Percentiles rank a stretch among this genome's conserved stretches.
Conservation (phyloP, 2,113 vertebrate genomes). For the Aspidoscelis tigris region DNA sequence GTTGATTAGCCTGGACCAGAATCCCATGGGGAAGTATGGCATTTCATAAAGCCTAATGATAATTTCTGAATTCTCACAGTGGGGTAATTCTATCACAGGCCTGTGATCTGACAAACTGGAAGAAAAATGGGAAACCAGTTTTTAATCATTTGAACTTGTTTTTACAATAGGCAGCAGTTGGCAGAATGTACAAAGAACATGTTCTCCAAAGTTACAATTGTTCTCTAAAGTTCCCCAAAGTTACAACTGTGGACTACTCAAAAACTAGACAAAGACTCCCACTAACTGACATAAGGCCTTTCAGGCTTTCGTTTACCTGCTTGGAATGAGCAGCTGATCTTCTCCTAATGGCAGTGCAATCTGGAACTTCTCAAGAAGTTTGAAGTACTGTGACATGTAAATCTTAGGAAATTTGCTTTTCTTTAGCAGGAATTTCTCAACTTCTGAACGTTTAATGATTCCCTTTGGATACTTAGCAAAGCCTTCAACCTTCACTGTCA, state of each 20-base stretch:
- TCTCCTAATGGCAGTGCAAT: conserved; percentile 91
- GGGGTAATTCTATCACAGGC: conserved; percentile 92
- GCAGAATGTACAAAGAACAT: not conserved
- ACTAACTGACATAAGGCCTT: not conserved
- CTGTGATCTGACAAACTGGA: conserved; percentile 88
- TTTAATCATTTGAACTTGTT: not conserved
- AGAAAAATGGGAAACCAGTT: conserved; percentile 38
- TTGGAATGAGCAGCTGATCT: conserved; percentile 90
- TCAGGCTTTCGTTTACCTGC: conserved; percentile 80
- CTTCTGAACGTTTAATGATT: conserved; percentile 84
- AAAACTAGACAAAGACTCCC: not conserved
- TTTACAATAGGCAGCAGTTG: not conserved
- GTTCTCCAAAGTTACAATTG: not conserved
- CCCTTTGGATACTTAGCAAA: conserved; percentile 83
- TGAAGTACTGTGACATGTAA: conserved; percentile 89
- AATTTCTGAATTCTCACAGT: conserved; percentile 94
- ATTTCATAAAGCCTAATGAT: conserved; percentile 94
- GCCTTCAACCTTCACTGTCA: conserved; percentile 81
- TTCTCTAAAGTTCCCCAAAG: no score
- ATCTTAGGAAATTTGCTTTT: conserved; percentile 87
- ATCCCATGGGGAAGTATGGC: conserved; percentile 97
- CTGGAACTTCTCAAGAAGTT: conserved; percentile 94
- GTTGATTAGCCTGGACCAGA: conserved; percentile 94
- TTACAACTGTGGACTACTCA: not conserved
- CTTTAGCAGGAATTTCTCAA: conserved; percentile 87